A percentile compares a stretch with the other conserved stretches of the same genome.
These are phyloP conservation scores for Fragum whitleyi DNA, from an alignment of 2,888 invertebrate species.

Conservation along the genomic window DNA sequence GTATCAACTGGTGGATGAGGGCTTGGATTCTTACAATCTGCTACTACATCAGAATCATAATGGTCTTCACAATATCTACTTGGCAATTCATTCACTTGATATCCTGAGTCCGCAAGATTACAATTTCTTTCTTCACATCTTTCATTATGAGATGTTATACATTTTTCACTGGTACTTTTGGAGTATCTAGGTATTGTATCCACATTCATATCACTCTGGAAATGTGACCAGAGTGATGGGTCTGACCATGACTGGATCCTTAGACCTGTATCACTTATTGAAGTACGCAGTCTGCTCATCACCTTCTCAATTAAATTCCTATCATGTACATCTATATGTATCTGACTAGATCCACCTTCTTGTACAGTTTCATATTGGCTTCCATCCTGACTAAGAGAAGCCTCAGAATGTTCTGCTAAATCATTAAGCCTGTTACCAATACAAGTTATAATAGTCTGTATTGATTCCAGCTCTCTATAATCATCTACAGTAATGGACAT, in stretches of 20 bases:
- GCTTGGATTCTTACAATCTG: background rate
- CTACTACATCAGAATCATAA: background rate
- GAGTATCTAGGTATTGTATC: background rate
- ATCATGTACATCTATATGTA: conserved; percentile 17
- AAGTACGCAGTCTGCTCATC: background rate
- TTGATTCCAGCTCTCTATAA: conserved; percentile 34
- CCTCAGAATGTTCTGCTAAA: background rate
- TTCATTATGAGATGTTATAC: background rate
- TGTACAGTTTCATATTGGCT: background rate
- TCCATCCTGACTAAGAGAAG: background rate
- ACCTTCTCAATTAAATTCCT: background rate
- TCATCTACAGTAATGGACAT: conserved; percentile 39
- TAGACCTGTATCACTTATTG: background rate
- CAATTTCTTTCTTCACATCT: background rate
- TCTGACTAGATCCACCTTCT: conserved; percentile 11
- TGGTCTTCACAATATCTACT: background rate
- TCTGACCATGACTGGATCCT: conserved; percentile 5
- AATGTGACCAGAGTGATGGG: background rate
- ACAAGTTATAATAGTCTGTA: conserved; percentile 22
- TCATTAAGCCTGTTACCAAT: conserved; percentile 9
- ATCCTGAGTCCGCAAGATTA: background rate
- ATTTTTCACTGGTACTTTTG: background rate
- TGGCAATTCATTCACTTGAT: background rate
- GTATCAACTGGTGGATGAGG: background rate
- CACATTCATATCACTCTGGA: background rate